Evolutionary conservation across 2,797 vertebrate species (phyloP).

Genomic region (Nyctalus aviator): DNA sequence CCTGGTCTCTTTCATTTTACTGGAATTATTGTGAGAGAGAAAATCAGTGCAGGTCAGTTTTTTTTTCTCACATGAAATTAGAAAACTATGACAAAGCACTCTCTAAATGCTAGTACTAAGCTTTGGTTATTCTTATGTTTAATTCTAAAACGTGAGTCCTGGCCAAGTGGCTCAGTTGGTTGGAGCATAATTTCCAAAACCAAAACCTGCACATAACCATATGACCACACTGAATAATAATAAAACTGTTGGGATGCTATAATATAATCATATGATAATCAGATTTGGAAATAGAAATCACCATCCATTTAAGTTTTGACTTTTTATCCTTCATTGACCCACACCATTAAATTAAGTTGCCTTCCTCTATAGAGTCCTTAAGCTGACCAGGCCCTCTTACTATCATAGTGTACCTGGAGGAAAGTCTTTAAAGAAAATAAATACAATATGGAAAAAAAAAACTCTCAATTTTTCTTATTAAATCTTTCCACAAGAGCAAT

Average conservation of each 20-base stretch:
- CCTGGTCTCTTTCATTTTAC: neutral
- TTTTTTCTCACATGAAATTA: neutral
- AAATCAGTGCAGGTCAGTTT: neutral
- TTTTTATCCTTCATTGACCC: neutral
- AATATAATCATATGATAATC: neutral
- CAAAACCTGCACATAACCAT: neutral
- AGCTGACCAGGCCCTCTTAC: neutral
- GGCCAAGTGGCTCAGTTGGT: neutral
- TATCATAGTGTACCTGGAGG: neutral
- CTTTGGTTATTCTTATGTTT: neutral
- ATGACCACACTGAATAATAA: neutral
- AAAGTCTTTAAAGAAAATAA: conserved; percentile 79
- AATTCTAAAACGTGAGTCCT: conserved; percentile 17
- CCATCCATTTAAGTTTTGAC: neutral
- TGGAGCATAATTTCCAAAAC: neutral
- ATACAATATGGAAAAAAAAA: conserved; percentile 73
- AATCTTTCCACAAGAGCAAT: conserved; percentile 75
- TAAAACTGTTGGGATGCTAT: neutral
- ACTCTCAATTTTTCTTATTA: conserved; percentile 75
- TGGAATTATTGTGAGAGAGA: conserved; percentile 31
- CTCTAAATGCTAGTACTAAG: neutral
- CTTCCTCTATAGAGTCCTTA: conserved; percentile 39
- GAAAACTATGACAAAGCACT: neutral
- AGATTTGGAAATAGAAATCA: conserved; percentile 1
- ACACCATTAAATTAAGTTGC: neutral